phyloP scores from a whole-genome alignment of 2,113 vertebrate genomes.

The Cyanistes caeruleus region DNA sequence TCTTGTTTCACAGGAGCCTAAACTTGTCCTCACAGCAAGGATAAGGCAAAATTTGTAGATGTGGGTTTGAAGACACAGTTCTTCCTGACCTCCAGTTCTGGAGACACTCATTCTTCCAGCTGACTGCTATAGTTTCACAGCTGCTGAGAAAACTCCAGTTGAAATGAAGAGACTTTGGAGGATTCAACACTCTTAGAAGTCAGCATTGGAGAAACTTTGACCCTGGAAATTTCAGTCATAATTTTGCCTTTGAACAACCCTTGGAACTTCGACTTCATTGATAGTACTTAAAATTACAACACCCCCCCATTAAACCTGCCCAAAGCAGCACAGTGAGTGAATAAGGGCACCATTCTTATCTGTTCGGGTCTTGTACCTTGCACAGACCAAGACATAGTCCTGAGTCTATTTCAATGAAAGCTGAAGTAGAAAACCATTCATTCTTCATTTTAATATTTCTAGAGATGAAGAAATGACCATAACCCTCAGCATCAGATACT shows the following conservation, averaged over 20 bases:
- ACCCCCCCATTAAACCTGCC: not conserved
- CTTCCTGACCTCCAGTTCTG: not conserved
- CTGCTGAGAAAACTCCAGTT: not conserved
- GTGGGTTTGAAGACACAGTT: accelerated
- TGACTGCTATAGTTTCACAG: not conserved
- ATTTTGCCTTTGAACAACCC: not conserved
- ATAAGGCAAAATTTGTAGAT: not conserved
- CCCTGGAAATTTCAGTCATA: not conserved
- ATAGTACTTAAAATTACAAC: not conserved
- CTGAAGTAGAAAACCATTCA: not conserved
- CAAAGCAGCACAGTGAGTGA: not conserved
- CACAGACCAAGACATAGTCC: not conserved
- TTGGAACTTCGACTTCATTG: not conserved
- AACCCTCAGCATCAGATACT: not conserved
- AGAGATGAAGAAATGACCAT: not conserved
- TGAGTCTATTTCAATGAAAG: not conserved
- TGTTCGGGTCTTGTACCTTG: not conserved
- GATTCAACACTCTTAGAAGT: not conserved
- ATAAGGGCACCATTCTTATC: not conserved
- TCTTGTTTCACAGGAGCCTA: not conserved
- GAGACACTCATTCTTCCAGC: not conserved
- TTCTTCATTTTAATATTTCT: not conserved
- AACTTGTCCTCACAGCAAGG: not conserved
- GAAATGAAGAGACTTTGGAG: not conserved
- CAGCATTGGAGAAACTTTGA: not conserved